Conservation (phyloP, 2,888 invertebrate species). For the Ormyrus thymus region DNA sequence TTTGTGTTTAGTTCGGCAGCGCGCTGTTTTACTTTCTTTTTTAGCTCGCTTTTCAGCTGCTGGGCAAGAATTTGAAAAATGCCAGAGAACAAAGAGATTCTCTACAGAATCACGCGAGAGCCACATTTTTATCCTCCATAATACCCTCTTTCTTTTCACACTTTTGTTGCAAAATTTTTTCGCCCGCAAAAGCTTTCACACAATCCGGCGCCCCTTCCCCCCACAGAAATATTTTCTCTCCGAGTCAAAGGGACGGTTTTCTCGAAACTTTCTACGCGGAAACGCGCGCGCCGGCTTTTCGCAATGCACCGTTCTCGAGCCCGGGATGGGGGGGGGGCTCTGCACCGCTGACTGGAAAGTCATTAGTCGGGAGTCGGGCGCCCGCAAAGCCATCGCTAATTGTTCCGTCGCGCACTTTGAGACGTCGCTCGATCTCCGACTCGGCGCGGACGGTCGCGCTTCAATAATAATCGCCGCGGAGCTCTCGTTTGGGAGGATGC, state of each 20-base stretch:
- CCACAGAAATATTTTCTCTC: too few relatives aligned
- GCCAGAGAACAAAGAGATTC: conserved; percentile 14
- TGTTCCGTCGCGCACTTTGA: not conserved
- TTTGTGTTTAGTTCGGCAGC: not conserved
- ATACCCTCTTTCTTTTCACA: not conserved
- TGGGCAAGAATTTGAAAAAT: conserved; percentile 9
- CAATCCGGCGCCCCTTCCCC: too few relatives aligned
- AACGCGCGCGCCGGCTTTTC: too few relatives aligned
- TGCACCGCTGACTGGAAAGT: too few relatives aligned
- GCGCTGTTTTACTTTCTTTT: not conserved
- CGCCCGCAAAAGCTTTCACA: not conserved
- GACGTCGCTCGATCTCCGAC: not conserved
- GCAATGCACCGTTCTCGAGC: too few relatives aligned
- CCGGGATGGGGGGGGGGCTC: too few relatives aligned
- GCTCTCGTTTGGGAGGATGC: conserved; percentile 53
- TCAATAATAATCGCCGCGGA: conserved; percentile 57
- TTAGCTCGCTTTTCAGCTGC: not conserved
- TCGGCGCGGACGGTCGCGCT: conserved; percentile 48
- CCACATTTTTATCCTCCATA: not conserved
- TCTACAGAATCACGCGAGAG: conserved; percentile 7
- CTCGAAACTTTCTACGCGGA: too few relatives aligned
- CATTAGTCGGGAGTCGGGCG: not conserved
- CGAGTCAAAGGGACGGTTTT: too few relatives aligned
- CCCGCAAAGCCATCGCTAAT: conserved; percentile 4
- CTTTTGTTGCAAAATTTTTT: not conserved